Conservation (phyloP, 2,797 vertebrate species). For the Urosaurus nigricauda region DNA sequence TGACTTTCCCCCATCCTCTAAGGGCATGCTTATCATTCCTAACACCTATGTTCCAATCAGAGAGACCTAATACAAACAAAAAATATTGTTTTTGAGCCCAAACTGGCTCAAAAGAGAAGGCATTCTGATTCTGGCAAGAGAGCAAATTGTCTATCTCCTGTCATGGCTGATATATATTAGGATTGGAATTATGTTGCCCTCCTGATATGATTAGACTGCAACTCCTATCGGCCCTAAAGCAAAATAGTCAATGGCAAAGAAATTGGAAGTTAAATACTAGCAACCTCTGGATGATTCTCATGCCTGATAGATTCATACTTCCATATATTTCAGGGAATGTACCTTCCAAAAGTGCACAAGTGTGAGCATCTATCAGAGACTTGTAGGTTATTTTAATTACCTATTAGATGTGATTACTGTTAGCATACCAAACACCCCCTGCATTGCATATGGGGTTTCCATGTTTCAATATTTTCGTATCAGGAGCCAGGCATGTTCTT, state of each 20-base stretch:
- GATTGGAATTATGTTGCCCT: too few species aligned
- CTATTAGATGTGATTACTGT: not conserved
- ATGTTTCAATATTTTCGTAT: too few species aligned
- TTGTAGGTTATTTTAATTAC: not conserved
- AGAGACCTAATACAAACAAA: slow-evolving; percentile 1
- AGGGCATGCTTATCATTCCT: not conserved
- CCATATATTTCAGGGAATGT: not conserved
- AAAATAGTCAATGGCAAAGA: too few species aligned
- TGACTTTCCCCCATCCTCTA: not conserved
- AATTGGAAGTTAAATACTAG: too few species aligned
- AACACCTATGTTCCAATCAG: not conserved
- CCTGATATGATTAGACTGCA: too few species aligned
- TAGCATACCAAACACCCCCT: too few species aligned
- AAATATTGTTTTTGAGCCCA: not conserved
- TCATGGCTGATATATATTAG: too few species aligned
- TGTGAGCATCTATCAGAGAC: not conserved
- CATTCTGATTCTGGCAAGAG: not conserved
- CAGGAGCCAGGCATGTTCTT: too few species aligned
- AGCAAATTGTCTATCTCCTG: not conserved
- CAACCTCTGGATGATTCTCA: too few species aligned
- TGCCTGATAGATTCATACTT: not conserved
- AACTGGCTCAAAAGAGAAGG: not conserved
- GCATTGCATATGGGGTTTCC: too few species aligned
- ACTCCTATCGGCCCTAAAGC: too few species aligned
- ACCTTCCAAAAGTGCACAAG: not conserved